Conservation (phyloP, 2,113 vertebrate species). For the Solenodon paradoxus region DNA sequence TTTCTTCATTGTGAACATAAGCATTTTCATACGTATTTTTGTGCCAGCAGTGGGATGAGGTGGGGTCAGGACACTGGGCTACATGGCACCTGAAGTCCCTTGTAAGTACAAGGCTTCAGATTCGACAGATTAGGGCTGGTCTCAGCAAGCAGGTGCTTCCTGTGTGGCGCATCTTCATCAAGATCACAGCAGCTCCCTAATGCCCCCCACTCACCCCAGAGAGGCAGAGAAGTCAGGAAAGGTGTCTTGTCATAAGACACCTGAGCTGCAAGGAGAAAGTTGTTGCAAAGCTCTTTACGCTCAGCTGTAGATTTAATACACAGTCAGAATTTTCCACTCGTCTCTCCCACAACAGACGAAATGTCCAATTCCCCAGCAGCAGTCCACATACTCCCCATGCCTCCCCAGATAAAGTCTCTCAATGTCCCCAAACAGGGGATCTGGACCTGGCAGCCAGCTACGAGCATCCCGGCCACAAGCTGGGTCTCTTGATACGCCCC, state of each 20-base stretch:
- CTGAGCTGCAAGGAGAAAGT: not conserved
- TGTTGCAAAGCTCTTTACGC: not conserved
- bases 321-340: not conserved
- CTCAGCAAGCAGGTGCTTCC: not conserved
- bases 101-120: not conserved
- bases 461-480: not conserved
- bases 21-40: not conserved
- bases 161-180: not conserved
- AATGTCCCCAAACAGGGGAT: not conserved
- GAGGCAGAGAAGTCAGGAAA: not conserved
- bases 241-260: not conserved
- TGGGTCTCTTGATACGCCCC: rapidly evolving
- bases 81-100: not conserved
- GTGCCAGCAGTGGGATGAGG: not conserved
- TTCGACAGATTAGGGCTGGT: not conserved
- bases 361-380: not conserved
- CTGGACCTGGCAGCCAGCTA: not conserved
- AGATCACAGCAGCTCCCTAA: not conserved
- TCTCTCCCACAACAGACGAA: not conserved
- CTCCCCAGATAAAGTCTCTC: not conserved
- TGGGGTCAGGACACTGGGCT: not conserved
- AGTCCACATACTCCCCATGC: rapidly evolving
- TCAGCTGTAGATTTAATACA: not conserved
- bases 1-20: not conserved
- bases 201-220: not conserved